A percentile compares a stretch with the other conserved stretches of the same genome.
Evolutionary conservation across 1,140 invertebrate species (phyloP).

Genomic region (Parasteatoda tepidariorum): DNA sequence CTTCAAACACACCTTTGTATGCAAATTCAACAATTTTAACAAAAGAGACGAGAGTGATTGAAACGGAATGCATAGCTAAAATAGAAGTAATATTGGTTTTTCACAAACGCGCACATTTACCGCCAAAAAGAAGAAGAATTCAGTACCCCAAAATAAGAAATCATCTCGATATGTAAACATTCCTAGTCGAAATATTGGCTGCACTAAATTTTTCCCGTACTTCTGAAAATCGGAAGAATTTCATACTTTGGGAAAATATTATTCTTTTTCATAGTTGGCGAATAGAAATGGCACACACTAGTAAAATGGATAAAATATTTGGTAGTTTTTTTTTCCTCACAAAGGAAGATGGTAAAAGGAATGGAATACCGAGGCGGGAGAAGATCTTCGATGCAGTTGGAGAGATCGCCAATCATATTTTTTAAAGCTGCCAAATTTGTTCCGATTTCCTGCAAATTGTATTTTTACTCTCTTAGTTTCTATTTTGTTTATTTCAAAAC

Average conservation of each 20-base stretch:
- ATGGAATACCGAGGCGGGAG: no score
- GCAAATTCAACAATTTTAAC: constrained; percentile 7
- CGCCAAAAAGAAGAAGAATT: constrained; percentile 10
- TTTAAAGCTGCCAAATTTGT: no score
- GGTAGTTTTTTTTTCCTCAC: no score
- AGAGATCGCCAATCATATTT: no score
- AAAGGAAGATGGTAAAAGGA: no score
- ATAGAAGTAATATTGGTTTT: constrained; percentile 34
- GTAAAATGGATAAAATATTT: no score
- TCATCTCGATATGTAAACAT: constrained; percentile 19
- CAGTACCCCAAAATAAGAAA: constrained; percentile 9
- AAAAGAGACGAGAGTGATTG: background rate
- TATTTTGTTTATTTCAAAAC: no score
- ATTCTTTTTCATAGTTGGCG: background rate
- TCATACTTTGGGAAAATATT: background rate
- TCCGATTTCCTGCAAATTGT: no score
- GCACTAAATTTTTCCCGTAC: background rate
- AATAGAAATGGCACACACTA: background rate
- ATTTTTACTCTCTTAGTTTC: no score
- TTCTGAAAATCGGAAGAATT: background rate
- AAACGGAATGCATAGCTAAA: background rate
- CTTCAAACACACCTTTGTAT: constrained; percentile 11
- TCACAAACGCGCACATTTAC: background rate
- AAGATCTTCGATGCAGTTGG: no score
- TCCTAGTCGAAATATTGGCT: background rate